Base-by-base conservation (phyloP, 64 coral and sea anemone genomes). In the Montipora capricornis region DNA sequence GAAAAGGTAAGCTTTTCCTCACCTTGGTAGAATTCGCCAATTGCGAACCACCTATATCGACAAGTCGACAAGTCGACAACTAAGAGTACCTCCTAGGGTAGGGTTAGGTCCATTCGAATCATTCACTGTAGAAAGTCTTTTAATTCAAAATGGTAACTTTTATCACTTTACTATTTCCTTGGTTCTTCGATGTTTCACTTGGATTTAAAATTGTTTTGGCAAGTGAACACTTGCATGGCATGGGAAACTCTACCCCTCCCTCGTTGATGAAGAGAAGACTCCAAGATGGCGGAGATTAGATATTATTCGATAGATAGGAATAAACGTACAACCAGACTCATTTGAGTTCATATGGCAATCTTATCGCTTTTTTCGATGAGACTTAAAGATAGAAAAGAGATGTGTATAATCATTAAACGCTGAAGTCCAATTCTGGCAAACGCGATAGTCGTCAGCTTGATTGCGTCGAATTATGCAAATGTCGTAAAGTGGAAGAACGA, bases 221-320 rank as follows among this genome's bases (percentile, higher is more conserved):
- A 4, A 17, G 7, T 46, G 0, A 3, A 76, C 3, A 9, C 3
- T 15, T 12, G 66, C 0, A 7, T 3, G 5, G 64, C 1, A 2
- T 0, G 17, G 1, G 17, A 49, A 24, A n/a, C 2, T 22, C 62
- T 48, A 29, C 44, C 82, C 82, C 68, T 60, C 66, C 82, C 19
- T 0, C 62, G 46, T 20, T 86, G 66, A 13, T 50, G 0, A n/a
- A 8, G 12, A 48, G 2, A 3, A 20, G 82, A 64, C 66, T 86
- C 82, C 82, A 86, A 86, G 82, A 86, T 86, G 82, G 82, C 82
- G 82, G 64, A 16, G 7, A 51, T 37, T 19, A 69, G 66, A 86
- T 49, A 11, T 46, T 14, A 86, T 86, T 60, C 6, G 82, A 46
- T 5, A 46, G 44, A 86, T 71, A 71, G 11, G n/a, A 20, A 68